Base-by-base conservation (phyloP, 2,888 invertebrate species). In the Tinea pellionella region DNA sequence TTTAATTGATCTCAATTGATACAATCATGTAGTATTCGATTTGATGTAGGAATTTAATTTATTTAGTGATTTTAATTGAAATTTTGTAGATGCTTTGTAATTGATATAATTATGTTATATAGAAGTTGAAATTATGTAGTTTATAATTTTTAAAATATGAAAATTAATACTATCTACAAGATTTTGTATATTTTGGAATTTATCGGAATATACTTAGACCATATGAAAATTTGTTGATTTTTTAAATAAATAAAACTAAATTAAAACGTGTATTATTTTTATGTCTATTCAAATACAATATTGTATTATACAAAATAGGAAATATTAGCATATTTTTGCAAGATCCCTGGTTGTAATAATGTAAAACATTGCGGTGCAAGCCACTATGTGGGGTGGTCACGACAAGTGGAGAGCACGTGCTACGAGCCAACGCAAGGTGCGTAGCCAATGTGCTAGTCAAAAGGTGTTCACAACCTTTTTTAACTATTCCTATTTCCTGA, bases 341-440 rank as follows among this genome's bases (percentile, higher is more conserved):
- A 47, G 6, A 47, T 47, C 47, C 47, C 47, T 47, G 47, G 47
- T 47, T 15, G 47, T 47, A 47, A 47, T 47, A 55, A 55, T 55
- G 29, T 13, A 9, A 18, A 19, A 29, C 13, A n/a, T 32, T 18
- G 37, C 9, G 37, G 37, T 47, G 47, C 47, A 47, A 8, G 15
- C 6, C 37, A 32, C 2, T 15, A 7, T 6, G 2, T n/a, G 32
- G 57, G 57, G 59, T 59, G 13, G 19, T n/a, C 11, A 32, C 47
- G 47, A 59, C 59, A 59, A 59, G 59, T 59, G 59, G 59, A 8
- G 24, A 13, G 59, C 59, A 59, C 59, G 59, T 43, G 47, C n/a
- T 41, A 18, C 19, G 18, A 18, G 12, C 12, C n/a, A 32, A 24
- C 59, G 59, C 59, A 59, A 59, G 59, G 59, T 59, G 59, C 59